Evolutionary conservation across 2,888 invertebrate species (phyloP), one percentile per base, ranked within the genome.

Genomic region (Lasioglossum lativentre): DNA sequence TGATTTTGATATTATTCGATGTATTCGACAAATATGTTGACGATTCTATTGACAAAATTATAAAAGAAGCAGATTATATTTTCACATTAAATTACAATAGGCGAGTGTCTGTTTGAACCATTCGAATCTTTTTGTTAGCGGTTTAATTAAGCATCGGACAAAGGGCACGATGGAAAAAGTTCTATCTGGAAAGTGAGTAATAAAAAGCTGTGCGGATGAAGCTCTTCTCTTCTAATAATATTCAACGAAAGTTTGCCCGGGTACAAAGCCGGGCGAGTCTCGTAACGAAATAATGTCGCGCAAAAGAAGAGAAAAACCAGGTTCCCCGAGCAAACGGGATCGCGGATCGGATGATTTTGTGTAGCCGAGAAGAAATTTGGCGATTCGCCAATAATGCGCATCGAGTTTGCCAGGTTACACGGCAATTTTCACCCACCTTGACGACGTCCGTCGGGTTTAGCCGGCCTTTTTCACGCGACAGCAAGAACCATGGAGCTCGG

Each of bases 351-450:
- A 16, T 16, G 83, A 82, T 68, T 38, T 30, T 42, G 38, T 45
- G n/a, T 30, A 45, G 34, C 40, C 19, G 40, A 12, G 23, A 66
- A 56, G 52, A 23, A 76, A 45, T 40, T 71, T 85, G 85, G 85
- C 84, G 14, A 23, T 14, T 40, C 30, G 84, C 85, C 85, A 85
- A 72, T 66, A 30, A 75, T 56, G 78, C 30, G 42, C 78, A 45
- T 52, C 56, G 38, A 75, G 71, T 78, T n/a, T 78, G 71, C 75
- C 23, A 34, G 40, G 27, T 63, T 56, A 63, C 75, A 45, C 63
- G 71, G 72, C 72, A 63, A 83, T 85, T 85, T 79, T 72, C 84
- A 68, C 84, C 72, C 75, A 56, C 68, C 56, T 73, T 70, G 38
- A 40, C 27, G 38, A 27, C 66, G 75, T 63, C 59, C 47, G 27